These are phyloP conservation scores for Netelia fuscicornis DNA, from an alignment of 2,888 invertebrate genomes.

Conservation along the genomic window DNA sequence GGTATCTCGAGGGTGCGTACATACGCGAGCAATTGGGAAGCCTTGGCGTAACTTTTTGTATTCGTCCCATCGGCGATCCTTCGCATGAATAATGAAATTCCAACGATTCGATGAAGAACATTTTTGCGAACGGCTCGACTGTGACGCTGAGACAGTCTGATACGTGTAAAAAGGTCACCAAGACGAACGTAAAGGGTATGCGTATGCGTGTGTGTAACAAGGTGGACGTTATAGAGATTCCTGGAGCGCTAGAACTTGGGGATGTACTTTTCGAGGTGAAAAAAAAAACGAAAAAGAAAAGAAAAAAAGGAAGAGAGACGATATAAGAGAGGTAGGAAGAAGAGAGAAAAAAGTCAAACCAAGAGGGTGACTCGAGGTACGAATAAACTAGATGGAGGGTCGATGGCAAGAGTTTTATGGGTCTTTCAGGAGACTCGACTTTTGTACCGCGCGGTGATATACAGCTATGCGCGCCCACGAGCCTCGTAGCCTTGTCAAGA, in stretches of 20 bases:
- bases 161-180: conserved; percentile 5
- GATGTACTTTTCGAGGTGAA: neutral
- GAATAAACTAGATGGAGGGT: conserved; percentile 56
- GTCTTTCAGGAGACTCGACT: conserved; percentile 45
- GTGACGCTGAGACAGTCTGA: conserved; percentile 29
- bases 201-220: conserved; percentile 3
- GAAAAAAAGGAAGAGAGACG: conserved; percentile 21
- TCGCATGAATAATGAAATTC: conserved; percentile 61
- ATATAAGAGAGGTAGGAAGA: conserved; percentile 13
- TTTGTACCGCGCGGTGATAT: conserved; percentile 2
- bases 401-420: conserved; percentile 53
- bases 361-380: conserved; percentile 49
- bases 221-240: conserved; percentile 8
- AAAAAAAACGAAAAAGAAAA: conserved; percentile 20
- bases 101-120: conserved; percentile 33
- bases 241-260: conserved; percentile 13
- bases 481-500: conserved; percentile 39
- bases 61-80: neutral
- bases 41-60: neutral
- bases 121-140: conserved; percentile 49
- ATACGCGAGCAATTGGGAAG: neutral
- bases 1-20: neutral
- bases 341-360: conserved; percentile 22
- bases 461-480: neutral
- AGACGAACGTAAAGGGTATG: neutral